phyloP scores from a whole-genome alignment of 2,888 invertebrate species.

The Philonicus albiceps region DNA sequence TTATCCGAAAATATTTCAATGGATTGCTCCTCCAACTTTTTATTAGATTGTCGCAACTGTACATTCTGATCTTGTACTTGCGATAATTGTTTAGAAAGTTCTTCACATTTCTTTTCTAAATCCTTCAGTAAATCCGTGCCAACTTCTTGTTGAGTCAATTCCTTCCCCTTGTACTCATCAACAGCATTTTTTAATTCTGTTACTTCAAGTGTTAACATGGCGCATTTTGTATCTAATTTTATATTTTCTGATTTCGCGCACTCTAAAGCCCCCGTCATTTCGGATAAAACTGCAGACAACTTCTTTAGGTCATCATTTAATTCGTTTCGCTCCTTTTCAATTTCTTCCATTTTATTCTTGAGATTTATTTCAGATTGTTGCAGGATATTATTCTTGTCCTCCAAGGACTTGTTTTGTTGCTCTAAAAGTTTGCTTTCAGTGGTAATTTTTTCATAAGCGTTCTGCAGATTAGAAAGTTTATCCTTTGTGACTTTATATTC shows the following conservation, averaged over 20 bases:
- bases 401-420: not conserved
- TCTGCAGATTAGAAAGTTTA: not conserved
- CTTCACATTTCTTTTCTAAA: slow-evolving; percentile 44
- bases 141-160: not conserved
- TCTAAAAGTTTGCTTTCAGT: not conserved
- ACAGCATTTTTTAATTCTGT: slow-evolving; percentile 54
- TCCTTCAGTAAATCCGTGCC: slow-evolving; percentile 33
- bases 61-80: slow-evolving; percentile 47
- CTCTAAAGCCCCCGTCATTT: slow-evolving; percentile 49
- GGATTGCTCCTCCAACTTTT: slow-evolving; percentile 47
- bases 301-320: slow-evolving; percentile 20
- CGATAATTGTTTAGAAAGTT: slow-evolving; percentile 47
- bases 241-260: slow-evolving; percentile 48
- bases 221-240: slow-evolving; percentile 52
- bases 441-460: not conserved
- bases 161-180: slow-evolving; percentile 26
- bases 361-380: not conserved
- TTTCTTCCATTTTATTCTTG: slow-evolving; percentile 45
- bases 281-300: slow-evolving; percentile 46
- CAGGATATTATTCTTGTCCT: not conserved
- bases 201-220: slow-evolving; percentile 54
- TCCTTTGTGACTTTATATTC: not conserved
- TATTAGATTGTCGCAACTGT: slow-evolving; percentile 47
- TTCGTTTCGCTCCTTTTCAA: slow-evolving; percentile 51
- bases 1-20: slow-evolving; percentile 50